Base-by-base conservation (phyloP, 2,113 vertebrate genomes). In the Lepisosteus osseus region DNA sequence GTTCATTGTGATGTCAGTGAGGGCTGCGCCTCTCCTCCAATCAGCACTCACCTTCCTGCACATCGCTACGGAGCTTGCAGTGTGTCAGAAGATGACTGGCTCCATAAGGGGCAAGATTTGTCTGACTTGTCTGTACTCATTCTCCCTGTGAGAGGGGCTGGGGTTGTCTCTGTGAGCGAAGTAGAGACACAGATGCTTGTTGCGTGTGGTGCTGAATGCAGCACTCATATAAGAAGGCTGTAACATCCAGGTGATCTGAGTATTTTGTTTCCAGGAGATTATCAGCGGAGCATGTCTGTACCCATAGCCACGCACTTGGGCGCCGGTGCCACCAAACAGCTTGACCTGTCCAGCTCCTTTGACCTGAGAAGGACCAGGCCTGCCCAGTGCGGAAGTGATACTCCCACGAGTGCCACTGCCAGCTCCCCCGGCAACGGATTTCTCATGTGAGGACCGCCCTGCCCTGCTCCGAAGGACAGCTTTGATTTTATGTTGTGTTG, bases 281-380 rank as follows among this genome's bases (percentile, higher is more conserved):
- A 86, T 77, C 85, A 90, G 0, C 86, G 92, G 61, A 94, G 92
- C 71, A 42, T 92, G 68, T 94, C 92, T 3, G 89, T 92, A 3
- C 92, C 92, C 0, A 55, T 90, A 68, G 72, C 80, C 54, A 80
- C 87, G 64, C 65, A 70, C 1, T 84, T 89, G 69, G 89, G 92
- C 71, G 79, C 78, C 0, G 57, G 66, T 47, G 82, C 86, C 68
- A 74, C 67, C 0, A 78, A 69, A 15, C 83, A 70, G 0, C 51
- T 74, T 9, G 90, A 91, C 61, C 74, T 90, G 68, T 84, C 86
- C 61, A 72, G 75, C 74, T 93, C 92, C 12, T 77, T 92, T 72
- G 89, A 92, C 79, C 68, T 91, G 56, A 83, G 86, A 63, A 78
- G 76, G 41, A 65, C 3, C 3, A 65, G 54, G 2, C 11, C 72